Evolutionary conservation across 2,888 invertebrate genomes (phyloP).

Genomic region (Hydraecia micacea): DNA sequence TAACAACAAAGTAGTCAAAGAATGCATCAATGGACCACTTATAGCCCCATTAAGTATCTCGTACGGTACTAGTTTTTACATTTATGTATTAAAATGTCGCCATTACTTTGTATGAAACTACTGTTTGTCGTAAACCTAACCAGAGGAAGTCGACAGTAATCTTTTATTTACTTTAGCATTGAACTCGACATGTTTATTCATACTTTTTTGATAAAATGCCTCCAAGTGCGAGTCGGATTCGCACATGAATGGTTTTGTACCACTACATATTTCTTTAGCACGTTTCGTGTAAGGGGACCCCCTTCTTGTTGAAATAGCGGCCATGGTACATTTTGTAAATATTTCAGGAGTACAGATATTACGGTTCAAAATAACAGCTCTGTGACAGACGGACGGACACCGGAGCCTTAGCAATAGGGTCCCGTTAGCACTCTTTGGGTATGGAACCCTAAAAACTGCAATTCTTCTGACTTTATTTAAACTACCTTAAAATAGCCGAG

Average conservation of each 20-base stretch:
- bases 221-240: not conserved
- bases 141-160: slow-evolving; percentile 39
- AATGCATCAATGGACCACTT: slow-evolving; percentile 22
- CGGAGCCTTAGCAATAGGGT: not conserved
- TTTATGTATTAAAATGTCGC: slow-evolving; percentile 2
- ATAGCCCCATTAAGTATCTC: slow-evolving; percentile 8
- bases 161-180: slow-evolving; percentile 39
- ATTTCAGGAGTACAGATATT: not conserved
- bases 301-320: not conserved
- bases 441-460: slow-evolving; percentile 2
- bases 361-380: not conserved
- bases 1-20: slow-evolving; percentile 20
- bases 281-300: not conserved
- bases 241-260: not conserved
- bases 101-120: slow-evolving; percentile 14
- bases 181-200: slow-evolving; percentile 19
- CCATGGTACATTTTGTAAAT: not conserved
- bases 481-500: slow-evolving; percentile 36
- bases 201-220: slow-evolving; percentile 39
- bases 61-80: slow-evolving; percentile 9
- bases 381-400: not conserved
- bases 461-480: slow-evolving; percentile 24
- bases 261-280: not conserved
- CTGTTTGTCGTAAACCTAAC: slow-evolving; percentile 2
- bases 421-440: not conserved